These are phyloP conservation scores for Harpagifer antarcticus DNA, from an alignment of 2,797 vertebrate genomes.

Conservation along the genomic window DNA sequence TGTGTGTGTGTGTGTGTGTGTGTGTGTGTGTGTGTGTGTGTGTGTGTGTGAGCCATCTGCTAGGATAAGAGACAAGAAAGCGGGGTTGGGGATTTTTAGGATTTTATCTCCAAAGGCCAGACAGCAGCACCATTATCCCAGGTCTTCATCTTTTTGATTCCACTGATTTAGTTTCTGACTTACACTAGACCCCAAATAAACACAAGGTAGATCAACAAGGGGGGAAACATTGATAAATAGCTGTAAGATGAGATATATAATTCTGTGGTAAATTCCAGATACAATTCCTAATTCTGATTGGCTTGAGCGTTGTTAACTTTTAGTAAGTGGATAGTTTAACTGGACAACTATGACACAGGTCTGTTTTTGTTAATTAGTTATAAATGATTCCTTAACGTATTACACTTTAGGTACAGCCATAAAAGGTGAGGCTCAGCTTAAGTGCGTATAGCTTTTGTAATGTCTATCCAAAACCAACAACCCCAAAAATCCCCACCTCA, in stretches of 20 bases:
- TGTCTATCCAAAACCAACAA: not conserved
- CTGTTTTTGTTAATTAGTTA: not conserved
- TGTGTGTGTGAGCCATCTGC: slow-evolving; percentile 33
- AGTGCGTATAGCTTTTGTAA: not conserved
- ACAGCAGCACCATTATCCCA: not conserved
- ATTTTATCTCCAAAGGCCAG: slow-evolving; percentile 18
- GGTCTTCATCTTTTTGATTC: slow-evolving; percentile 12
- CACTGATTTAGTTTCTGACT: not conserved
- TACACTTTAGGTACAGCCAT: not conserved
- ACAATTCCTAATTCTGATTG: not conserved
- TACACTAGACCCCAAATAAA: not conserved
- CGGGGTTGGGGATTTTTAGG: slow-evolving; percentile 5
- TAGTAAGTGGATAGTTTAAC: not conserved
- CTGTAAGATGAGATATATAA: not conserved
- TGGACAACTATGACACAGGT: not conserved
- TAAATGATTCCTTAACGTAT: not conserved
- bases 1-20: not conserved
- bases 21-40: not conserved
- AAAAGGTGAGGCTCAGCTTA: not conserved
- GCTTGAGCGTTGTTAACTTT: not conserved
- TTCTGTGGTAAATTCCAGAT: not conserved
- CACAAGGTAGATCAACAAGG: not conserved
- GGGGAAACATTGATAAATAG: not conserved
- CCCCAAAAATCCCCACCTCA: not conserved
- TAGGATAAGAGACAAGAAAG: slow-evolving; percentile 7